Evolutionary conservation across 1,140 invertebrate species (phyloP).

Genomic region (Brachystomella parvula): DNA sequence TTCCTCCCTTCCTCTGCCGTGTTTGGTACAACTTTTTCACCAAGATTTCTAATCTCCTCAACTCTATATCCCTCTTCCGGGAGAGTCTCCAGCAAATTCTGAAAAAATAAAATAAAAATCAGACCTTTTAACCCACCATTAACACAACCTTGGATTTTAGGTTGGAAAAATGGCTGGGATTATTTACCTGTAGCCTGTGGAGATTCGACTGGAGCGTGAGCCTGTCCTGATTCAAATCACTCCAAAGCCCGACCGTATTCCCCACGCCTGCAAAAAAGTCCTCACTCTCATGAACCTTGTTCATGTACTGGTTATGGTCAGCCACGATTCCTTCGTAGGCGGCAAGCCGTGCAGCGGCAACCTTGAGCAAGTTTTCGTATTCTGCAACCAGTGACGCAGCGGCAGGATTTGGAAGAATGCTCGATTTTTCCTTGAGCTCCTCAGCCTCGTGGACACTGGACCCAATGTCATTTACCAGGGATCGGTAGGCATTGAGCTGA

Average conservation of each 20-base stretch:
- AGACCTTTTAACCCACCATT: slow-evolving; percentile 1
- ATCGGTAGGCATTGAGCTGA: slow-evolving; percentile 73
- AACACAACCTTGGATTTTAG: background rate
- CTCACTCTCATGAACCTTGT: slow-evolving; percentile 75
- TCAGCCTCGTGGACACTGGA: slow-evolving; percentile 78
- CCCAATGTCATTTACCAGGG: slow-evolving; percentile 72
- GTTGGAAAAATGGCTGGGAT: too few relatives aligned
- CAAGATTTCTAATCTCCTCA: slow-evolving; percentile 64
- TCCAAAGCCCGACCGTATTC: slow-evolving; percentile 75
- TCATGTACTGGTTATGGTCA: slow-evolving; percentile 85
- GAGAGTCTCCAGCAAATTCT: slow-evolving; percentile 66
- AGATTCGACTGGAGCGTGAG: slow-evolving; percentile 82
- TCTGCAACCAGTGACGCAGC: slow-evolving; percentile 54
- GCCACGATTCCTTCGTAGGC: slow-evolving; percentile 80
- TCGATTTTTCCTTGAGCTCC: slow-evolving; percentile 67
- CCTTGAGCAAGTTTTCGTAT: slow-evolving; percentile 58
- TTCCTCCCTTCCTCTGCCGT: slow-evolving; percentile 77
- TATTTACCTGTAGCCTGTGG: slow-evolving; percentile 67
- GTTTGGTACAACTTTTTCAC: slow-evolving; percentile 81
- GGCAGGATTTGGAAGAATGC: slow-evolving; percentile 62
- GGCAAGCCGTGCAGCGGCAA: slow-evolving; percentile 52
- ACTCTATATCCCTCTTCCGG: slow-evolving; percentile 79
- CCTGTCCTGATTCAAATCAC: slow-evolving; percentile 75
- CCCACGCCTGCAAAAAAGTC: slow-evolving; percentile 87
- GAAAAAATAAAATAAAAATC: slow-evolving; percentile 25